Conservation (phyloP, 2,888 invertebrate genomes). For the Aquatica leii region DNA sequence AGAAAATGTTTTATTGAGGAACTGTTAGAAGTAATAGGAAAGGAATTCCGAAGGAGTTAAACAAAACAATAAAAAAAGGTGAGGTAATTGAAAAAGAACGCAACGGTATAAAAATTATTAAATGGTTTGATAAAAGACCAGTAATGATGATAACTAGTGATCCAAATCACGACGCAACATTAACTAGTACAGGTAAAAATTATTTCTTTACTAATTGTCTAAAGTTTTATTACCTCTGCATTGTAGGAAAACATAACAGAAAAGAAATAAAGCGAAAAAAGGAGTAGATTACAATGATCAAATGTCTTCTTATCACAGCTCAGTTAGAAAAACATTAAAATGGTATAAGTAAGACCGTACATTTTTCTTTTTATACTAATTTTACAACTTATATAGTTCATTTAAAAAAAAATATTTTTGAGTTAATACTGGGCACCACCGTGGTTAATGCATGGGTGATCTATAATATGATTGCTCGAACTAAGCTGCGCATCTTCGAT, state of each 20-base stretch:
- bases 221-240: too few species aligned
- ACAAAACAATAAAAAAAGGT: constrained; percentile 38
- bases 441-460: constrained; percentile 13
- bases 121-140: constrained; percentile 50
- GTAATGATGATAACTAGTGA: constrained; percentile 47
- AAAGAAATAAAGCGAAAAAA: constrained; percentile 18
- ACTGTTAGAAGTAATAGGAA: constrained; percentile 45
- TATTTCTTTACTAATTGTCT: neutral
- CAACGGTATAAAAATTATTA: constrained; percentile 42
- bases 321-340: too few species aligned
- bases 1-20: constrained; percentile 46
- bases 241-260: too few species aligned
- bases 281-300: constrained; percentile 28
- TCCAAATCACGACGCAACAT: constrained; percentile 40
- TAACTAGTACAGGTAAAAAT: constrained; percentile 29
- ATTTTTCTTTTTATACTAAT: too few species aligned
- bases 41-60: constrained; percentile 43
- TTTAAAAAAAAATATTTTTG: constrained; percentile 26
- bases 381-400: too few species aligned
- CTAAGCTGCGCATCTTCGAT: constrained; percentile 23
- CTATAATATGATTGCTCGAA: constrained; percentile 12
- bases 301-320: constrained; percentile 34
- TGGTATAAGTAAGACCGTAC: constrained; percentile 25
- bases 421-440: constrained; percentile 28
- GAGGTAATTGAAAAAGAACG: constrained; percentile 22